phyloP scores from a whole-genome alignment of 1,140 invertebrate species.

The Brachionus plicatilis region DNA sequence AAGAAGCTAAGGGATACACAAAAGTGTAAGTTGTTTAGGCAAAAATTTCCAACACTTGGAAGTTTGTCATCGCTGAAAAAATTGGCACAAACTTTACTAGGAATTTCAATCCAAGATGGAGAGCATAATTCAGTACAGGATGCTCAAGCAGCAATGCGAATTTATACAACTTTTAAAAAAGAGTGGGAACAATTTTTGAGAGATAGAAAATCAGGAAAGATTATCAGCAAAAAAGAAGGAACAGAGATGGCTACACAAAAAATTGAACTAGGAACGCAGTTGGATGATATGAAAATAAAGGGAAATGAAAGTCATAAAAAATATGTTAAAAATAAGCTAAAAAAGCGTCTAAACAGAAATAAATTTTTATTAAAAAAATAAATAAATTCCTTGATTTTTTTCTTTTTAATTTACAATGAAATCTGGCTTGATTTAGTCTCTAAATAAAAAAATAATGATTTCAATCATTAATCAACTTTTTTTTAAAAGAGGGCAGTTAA shows the following conservation, averaged over 20 bases:
- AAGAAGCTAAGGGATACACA: conserved; percentile 74
- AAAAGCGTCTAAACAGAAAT: not conserved
- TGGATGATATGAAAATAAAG: conserved; percentile 12
- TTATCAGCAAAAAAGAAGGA: not conserved
- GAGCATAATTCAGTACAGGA: conserved; percentile 82
- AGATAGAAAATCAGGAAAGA: conserved; percentile 4
- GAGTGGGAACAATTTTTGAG: conserved; percentile 40
- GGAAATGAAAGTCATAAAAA: not conserved
- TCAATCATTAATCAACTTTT: too few species aligned
- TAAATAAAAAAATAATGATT: too few species aligned
- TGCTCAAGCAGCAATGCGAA: conserved; percentile 74
- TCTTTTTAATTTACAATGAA: not conserved
- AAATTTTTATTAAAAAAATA: not conserved
- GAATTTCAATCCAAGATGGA: conserved; percentile 77
- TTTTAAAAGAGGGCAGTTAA: too few species aligned
- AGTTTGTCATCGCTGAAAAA: conserved; percentile 74
- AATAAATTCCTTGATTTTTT: not conserved
- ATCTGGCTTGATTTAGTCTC: too few species aligned
- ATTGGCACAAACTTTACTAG: conserved; percentile 68
- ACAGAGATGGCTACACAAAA: not conserved
- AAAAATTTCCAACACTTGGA: conserved; percentile 59
- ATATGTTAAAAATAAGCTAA: conserved; percentile 14
- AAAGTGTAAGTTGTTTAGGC: conserved; percentile 67
- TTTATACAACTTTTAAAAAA: conserved; percentile 67
- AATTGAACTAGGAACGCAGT: not conserved